Base-by-base conservation (phyloP, 2,113 vertebrate species). In the Toxotes chatareus region DNA sequence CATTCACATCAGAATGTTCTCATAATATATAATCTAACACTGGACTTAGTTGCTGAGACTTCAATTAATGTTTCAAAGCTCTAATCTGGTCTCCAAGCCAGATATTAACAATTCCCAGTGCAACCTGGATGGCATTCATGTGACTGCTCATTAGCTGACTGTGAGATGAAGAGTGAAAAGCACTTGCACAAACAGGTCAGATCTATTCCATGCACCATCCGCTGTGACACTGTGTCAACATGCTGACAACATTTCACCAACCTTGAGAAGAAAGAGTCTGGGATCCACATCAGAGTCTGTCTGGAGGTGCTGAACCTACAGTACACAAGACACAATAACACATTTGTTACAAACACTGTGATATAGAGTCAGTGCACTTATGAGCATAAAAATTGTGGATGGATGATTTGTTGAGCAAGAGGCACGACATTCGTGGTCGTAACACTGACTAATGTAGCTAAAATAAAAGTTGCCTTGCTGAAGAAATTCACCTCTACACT, bases 251-350 rank as follows among this genome's bases (percentile, higher is more conserved):
- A 57, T 74, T 51, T 3, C 9, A 86, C 80, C 89, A 95, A 99
- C 98, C 98, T 99, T 84, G 98, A 99, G 95, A 99, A 99, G 94
- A 99, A 99, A 6, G 98, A 99, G 93, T 99, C 98, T 86, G 98
- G 98, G 94, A 99, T 97, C 98, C 98, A 99, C 95, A 97, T 99
- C 27, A 99, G 95, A 57, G 98, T 99, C 93, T 99, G 98, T 86
- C 98, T 96, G 85, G 98, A 99, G 76, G 98, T 99, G 95, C 98
- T 98, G 93, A 99, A 99, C 85, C 98, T 99, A 84, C 16, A 84
- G 88, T 1, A 89, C 13, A 36, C 27, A 61, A 76, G 84, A 79
- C 34, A 80, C 2, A 85, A 60, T 13, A 57, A 13, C 17, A 55
- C 23, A 34, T 46, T 60, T n/a, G 79, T 67, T 46, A 79, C 64